A percentile compares a stretch with the other conserved stretches of the same genome.
Evolutionary conservation across 2,888 invertebrate genomes (phyloP).

Genomic region (Phragmatobia fuliginosa): DNA sequence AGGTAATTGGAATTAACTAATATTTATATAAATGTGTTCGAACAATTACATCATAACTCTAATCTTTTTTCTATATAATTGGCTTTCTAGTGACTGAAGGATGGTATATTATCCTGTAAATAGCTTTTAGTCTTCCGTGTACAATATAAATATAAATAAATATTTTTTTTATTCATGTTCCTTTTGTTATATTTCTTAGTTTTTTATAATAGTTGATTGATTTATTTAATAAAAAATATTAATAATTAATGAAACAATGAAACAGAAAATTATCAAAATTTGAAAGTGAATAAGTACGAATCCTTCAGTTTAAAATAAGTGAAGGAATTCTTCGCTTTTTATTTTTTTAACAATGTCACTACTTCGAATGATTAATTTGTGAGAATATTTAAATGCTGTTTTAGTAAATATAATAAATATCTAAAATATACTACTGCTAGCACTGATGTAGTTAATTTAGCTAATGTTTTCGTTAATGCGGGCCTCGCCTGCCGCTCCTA

Average conservation of each 20-base stretch:
- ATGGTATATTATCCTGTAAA: no score
- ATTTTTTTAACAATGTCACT: not conserved
- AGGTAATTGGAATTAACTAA: no score
- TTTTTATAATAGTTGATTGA: no score
- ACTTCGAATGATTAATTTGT: not conserved
- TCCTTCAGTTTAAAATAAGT: not conserved
- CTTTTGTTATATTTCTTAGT: no score
- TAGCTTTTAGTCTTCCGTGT: no score
- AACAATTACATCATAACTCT: no score
- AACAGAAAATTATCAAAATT: not conserved
- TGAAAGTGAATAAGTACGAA: no score
- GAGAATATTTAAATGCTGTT: not conserved
- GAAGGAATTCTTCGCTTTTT: not conserved
- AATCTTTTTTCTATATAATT: no score
- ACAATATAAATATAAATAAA: no score
- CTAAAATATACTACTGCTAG: not conserved
- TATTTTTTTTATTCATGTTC: no score
- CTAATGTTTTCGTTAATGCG: conserved; percentile 51
- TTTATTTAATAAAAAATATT: not conserved
- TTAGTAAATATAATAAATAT: not conserved
- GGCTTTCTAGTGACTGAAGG: no score
- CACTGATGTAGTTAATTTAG: conserved; percentile 45
- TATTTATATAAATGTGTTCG: no score
- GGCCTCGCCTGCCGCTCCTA: conserved; percentile 50
- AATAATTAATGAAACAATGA: not conserved